Evolutionary conservation across 1,140 invertebrate genomes (phyloP).

Genomic region (Hypsibius dujardini): DNA sequence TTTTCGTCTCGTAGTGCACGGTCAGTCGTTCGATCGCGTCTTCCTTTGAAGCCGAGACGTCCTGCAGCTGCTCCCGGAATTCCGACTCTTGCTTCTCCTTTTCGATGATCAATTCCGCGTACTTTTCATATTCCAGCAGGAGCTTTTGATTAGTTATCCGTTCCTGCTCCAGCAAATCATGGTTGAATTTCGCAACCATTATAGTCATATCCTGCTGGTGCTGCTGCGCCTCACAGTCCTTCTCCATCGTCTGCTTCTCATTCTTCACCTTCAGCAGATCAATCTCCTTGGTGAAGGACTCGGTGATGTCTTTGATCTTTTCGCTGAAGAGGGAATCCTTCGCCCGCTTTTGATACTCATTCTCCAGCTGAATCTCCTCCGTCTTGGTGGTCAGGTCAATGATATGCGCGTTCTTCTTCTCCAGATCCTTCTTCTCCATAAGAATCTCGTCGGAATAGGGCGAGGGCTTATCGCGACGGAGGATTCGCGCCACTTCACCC

Average conservation of each 20-base stretch:
- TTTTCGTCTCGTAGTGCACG: conserved; percentile 43
- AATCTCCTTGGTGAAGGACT: conserved; percentile 37
- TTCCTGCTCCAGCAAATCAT: conserved; percentile 21
- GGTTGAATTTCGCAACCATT: conserved; percentile 14
- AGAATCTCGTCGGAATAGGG: conserved; percentile 50
- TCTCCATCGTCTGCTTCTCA: conserved; percentile 42
- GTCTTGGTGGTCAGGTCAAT: conserved; percentile 35
- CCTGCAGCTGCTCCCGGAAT: conserved; percentile 26
- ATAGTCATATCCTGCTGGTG: conserved; percentile 38
- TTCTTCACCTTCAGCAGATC: conserved; percentile 28
- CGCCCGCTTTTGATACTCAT: conserved; percentile 38
- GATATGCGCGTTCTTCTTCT: conserved; percentile 42
- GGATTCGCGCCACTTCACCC: conserved; percentile 46
- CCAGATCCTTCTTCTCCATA: conserved; percentile 38
- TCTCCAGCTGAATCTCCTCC: conserved; percentile 38
- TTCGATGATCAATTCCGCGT: conserved; percentile 49
- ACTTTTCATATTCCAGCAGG: conserved; percentile 71
- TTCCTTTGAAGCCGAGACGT: conserved; percentile 36
- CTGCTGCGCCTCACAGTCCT: conserved; percentile 49
- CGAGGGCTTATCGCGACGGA: conserved; percentile 52
- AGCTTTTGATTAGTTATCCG: conserved; percentile 47
- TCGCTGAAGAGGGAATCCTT: conserved; percentile 40
- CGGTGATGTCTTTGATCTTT: conserved; percentile 37
- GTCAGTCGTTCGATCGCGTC: conserved; percentile 38
- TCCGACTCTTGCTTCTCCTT: conserved; percentile 43